These are phyloP conservation scores for Drosophila nannoptera DNA, from an alignment of 1,140 invertebrate species.

Conservation along the genomic window DNA sequence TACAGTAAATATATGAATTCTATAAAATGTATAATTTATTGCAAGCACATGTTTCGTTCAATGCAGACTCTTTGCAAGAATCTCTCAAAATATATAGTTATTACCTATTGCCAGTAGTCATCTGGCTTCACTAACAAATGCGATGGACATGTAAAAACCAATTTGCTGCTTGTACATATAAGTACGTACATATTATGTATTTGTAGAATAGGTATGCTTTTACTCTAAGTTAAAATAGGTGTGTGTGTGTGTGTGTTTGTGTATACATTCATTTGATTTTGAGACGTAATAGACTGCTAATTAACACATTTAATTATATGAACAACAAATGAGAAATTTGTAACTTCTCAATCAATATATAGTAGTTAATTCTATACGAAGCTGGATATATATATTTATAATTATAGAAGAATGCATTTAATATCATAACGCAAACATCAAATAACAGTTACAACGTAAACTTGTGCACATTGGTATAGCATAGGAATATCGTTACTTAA, in stretches of 20 bases:
- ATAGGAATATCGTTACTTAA: constrained; percentile 20
- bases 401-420: constrained; percentile 19
- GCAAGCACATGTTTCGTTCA: constrained; percentile 45
- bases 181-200: constrained; percentile 15
- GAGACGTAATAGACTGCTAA: constrained; percentile 35
- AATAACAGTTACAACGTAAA: constrained; percentile 35
- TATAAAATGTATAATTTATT: constrained; percentile 47
- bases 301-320: constrained; percentile 40
- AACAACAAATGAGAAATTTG: constrained; percentile 42
- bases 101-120: constrained; percentile 27
- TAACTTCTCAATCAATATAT: constrained; percentile 28
- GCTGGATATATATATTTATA: not conserved
- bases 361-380: constrained; percentile 21
- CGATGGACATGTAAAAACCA: constrained; percentile 37
- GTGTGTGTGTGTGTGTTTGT: constrained; percentile 10
- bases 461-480: constrained; percentile 39
- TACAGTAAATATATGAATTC: constrained; percentile 46
- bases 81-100: constrained; percentile 23
- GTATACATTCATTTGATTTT: constrained; percentile 9
- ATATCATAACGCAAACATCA: constrained; percentile 16
- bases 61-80: constrained; percentile 36
- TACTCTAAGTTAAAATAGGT: constrained; percentile 33
- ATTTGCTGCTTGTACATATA: constrained; percentile 23
- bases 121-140: constrained; percentile 39
- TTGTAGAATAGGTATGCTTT: constrained; percentile 11